A percentile compares a stretch with the other conserved stretches of the same genome.
Evolutionary conservation across 2,888 invertebrate species (phyloP).

Genomic region (Cordilura impudica): DNA sequence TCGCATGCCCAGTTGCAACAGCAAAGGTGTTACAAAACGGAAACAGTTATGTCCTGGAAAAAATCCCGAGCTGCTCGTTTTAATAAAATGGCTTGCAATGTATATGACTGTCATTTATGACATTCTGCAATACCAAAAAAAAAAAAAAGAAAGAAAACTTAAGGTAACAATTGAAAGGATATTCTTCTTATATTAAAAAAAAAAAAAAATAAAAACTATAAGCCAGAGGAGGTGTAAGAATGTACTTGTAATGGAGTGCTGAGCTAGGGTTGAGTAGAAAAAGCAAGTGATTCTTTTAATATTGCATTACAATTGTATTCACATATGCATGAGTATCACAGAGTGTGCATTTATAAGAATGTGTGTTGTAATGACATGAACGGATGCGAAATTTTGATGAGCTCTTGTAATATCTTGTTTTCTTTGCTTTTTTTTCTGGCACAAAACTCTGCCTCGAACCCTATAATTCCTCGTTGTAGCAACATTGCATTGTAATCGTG

Average conservation of each 20-base stretch:
- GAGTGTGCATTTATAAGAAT: neutral
- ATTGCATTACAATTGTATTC: slow-evolving; percentile 38
- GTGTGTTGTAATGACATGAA: slow-evolving; percentile 34
- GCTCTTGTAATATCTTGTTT: slow-evolving; percentile 33
- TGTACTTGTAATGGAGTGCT: too few relatives aligned
- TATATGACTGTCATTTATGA: slow-evolving; percentile 43
- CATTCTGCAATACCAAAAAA: slow-evolving; percentile 18
- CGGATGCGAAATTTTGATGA: slow-evolving; percentile 52
- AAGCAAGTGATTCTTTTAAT: slow-evolving; percentile 43
- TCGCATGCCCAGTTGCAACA: slow-evolving; percentile 26
- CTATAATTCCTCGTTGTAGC: neutral
- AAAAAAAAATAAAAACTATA: too few relatives aligned
- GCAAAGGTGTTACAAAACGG: slow-evolving; percentile 57
- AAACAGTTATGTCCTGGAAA: slow-evolving; percentile 65
- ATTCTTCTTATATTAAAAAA: too few relatives aligned
- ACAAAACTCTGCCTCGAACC: neutral
- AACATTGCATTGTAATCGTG: slow-evolving; percentile 36
- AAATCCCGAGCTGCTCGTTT: slow-evolving; percentile 66
- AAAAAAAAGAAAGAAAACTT: neutral
- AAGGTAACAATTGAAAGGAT: slow-evolving; percentile 40
- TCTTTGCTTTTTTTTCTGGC: neutral
- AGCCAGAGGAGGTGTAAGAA: too few relatives aligned
- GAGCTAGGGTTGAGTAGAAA: too few relatives aligned
- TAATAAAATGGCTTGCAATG: slow-evolving; percentile 29
- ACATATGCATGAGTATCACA: neutral